Conservation (phyloP, 2,888 invertebrate genomes). For the Macrophya annulata region DNA sequence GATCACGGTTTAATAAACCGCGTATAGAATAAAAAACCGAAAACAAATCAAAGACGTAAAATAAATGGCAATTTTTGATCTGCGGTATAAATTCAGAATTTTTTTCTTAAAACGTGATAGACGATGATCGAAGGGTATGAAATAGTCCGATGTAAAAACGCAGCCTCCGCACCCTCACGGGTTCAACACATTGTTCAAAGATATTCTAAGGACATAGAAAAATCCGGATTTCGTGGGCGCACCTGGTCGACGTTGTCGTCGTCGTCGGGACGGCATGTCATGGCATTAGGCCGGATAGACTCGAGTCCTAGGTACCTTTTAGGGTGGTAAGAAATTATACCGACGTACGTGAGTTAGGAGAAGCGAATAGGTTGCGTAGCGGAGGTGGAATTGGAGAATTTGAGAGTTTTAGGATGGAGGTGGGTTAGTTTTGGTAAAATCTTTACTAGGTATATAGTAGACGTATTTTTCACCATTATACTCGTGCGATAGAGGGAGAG, state of each 20-base stretch:
- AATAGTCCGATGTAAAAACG: not conserved
- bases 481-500: not conserved
- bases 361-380: not conserved
- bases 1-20: not conserved
- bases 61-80: not conserved
- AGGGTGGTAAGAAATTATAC: constrained; percentile 23
- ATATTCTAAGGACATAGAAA: constrained; percentile 28
- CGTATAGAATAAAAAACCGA: not conserved
- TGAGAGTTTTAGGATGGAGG: not conserved
- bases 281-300: constrained; percentile 30
- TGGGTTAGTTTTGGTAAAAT: not conserved
- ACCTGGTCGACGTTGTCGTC: constrained; percentile 20
- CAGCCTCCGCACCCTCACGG: not conserved
- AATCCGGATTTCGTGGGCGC: constrained; percentile 18
- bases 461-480: constrained; percentile 28
- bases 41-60: not conserved
- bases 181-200: constrained; percentile 3
- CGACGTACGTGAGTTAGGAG: not conserved
- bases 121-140: not conserved
- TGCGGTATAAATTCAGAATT: not conserved
- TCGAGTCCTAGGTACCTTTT: constrained; percentile 7
- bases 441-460: constrained; percentile 11
- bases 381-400: not conserved
- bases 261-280: not conserved
- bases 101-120: not conserved